These are phyloP conservation scores for Peromyscus eremicus DNA, from an alignment of 2,797 vertebrate genomes.

Conservation along the genomic window DNA sequence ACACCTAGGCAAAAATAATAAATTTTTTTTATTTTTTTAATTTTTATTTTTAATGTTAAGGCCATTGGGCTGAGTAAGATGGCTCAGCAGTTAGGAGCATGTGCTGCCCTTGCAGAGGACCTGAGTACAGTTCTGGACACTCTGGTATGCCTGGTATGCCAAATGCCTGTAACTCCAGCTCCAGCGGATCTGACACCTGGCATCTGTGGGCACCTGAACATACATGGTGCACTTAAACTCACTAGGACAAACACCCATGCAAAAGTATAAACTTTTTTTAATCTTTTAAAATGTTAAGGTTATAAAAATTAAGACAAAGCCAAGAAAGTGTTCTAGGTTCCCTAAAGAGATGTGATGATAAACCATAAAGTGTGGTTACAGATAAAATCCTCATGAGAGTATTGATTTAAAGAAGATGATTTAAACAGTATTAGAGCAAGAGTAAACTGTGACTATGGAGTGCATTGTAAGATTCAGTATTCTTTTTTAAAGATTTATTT, in stretches of 20 bases:
- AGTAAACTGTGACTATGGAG: neutral
- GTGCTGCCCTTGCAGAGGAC: neutral
- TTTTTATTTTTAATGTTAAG: neutral
- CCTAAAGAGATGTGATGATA: neutral
- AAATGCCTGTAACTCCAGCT: neutral
- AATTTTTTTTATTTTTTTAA: neutral
- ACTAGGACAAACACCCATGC: neutral
- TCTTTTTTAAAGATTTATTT: no score
- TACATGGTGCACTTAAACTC: neutral
- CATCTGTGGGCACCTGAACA: no score
- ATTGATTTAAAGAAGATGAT: neutral
- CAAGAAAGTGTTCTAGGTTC: neutral
- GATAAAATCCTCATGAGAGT: neutral
- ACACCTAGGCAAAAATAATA: neutral
- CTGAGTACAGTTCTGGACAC: neutral
- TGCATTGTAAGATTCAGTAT: neutral
- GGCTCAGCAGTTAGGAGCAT: neutral
- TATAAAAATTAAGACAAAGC: neutral
- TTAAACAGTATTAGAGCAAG: neutral
- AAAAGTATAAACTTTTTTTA: neutral
- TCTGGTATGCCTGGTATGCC: neutral
- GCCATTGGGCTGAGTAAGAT: neutral
- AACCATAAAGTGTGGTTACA: no score
- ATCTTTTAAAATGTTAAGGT: neutral
- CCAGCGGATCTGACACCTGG: neutral